phyloP scores from a whole-genome alignment of 1,140 invertebrate genomes.

The Panulirus ornatus region DNA sequence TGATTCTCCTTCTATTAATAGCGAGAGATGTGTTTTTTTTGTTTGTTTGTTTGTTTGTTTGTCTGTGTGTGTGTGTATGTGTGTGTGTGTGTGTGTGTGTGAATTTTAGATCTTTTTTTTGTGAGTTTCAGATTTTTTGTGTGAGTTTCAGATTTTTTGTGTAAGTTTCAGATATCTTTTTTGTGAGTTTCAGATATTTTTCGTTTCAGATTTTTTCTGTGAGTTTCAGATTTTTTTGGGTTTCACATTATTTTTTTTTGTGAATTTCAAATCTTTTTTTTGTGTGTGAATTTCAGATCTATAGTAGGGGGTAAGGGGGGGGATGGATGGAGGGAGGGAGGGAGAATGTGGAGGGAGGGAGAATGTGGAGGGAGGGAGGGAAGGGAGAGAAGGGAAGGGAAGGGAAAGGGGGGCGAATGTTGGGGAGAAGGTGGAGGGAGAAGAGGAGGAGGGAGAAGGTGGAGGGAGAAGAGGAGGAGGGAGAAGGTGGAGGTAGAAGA shows the following conservation, averaged over 20 bases:
- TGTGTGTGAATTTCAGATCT: background rate
- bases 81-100: conserved; percentile 9
- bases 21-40: too few relatives aligned
- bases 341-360: background rate
- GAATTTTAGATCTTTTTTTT: conserved; percentile 4
- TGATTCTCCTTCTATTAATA: too few relatives aligned
- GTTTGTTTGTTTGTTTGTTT: too few relatives aligned
- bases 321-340: too few relatives aligned
- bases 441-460: background rate
- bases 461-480: too few relatives aligned
- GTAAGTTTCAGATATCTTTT: background rate
- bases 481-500: too few relatives aligned
- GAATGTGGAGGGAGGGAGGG: background rate
- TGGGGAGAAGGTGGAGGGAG: too few relatives aligned
- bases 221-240: background rate
- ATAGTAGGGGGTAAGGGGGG: too few relatives aligned
- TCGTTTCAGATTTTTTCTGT: background rate
- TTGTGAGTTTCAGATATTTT: background rate
- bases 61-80: background rate
- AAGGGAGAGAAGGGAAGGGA: background rate
- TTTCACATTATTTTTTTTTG: background rate
- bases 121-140: background rate
- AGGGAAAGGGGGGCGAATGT: background rate
- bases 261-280: background rate
- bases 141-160: background rate